Base-by-base conservation (phyloP, 2,797 vertebrate species). In the Coccyzus lansbergi region DNA sequence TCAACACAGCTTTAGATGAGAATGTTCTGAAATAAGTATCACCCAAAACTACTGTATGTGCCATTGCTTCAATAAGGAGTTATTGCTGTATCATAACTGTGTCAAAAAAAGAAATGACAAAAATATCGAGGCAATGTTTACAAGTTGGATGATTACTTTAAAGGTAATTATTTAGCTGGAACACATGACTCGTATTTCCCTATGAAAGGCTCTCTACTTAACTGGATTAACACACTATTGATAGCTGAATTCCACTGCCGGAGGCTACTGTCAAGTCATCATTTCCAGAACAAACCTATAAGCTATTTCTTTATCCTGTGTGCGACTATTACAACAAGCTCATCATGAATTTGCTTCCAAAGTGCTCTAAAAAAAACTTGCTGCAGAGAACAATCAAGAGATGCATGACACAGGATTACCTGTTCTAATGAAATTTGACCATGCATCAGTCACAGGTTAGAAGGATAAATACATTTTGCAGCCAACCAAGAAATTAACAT, bases 261-360 rank as follows among this genome's bases (percentile, higher is more conserved):
- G 92, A 94, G 97, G 94, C 96, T 93, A 96, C 77, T 96, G 95
- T 95, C 85, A 95, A 97, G 95, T 94, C 94, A 94, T 96, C 96
- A 93, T 97, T 98, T 98, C 97, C 96, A 98, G 97, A 98, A 98
- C 92, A 98, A 96, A 95, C 96, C 91, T 96, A 96, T 95, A 96
- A 97, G 96, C 94, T 90, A 92, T 95, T 96, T 86, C 94, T 96
- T 95, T 97, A 96, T 96, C 91, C 88, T 93, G 81, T 86, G 91
- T 81, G 42, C 7, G 8, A 83, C 95, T 83, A 91, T 95, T 96
- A 96, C 78, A 96, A 95, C 91, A 74, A 96, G 93, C 92, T 96
- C 95, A 97, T 96, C 94, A 96, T 80, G 84, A 97, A 95, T 94
- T 96, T 90, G 93, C 78, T 96, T 60, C 81, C 77, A 91, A 94